phyloP scores from a whole-genome alignment of 1,140 invertebrate genomes.

The Metopolophium dirhodum region DNA sequence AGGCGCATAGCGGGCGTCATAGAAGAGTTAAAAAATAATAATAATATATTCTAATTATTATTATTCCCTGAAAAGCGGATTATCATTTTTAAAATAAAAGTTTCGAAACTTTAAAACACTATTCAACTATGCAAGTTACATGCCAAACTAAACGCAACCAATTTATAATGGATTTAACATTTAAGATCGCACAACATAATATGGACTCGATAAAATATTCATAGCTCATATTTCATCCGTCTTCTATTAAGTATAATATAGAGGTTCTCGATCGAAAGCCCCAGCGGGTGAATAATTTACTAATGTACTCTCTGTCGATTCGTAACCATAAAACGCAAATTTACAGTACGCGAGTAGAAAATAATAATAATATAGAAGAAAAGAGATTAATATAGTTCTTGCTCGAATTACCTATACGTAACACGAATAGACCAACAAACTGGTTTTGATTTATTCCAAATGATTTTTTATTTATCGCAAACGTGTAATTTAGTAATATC shows the following conservation, averaged over 20 bases:
- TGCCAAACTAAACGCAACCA: background rate
- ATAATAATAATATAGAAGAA: background rate
- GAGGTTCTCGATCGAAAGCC: background rate
- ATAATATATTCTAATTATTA: background rate
- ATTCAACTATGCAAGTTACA: background rate
- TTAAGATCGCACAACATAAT: background rate
- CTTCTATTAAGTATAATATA: background rate
- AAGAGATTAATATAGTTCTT: background rate
- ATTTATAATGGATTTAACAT: slow-evolving; percentile 15
- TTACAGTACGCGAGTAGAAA: background rate
- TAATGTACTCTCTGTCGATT: background rate
- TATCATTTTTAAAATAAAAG: background rate
- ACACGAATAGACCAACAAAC: background rate
- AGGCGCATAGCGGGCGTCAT: background rate
- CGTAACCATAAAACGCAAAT: slow-evolving; percentile 8
- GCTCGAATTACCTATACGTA: background rate
- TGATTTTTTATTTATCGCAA: slow-evolving; percentile 11
- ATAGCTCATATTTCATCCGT: slow-evolving; percentile 8
- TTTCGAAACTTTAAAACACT: background rate
- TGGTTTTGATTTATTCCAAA: slow-evolving; percentile 34
- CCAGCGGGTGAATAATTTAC: slow-evolving; percentile 12
- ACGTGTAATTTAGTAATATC: slow-evolving; percentile 43
- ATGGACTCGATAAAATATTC: slow-evolving; percentile 22
- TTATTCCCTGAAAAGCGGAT: background rate
- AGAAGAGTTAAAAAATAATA: slow-evolving; percentile 8